Base-by-base conservation (phyloP, 1,140 invertebrate species). In the Drosophila subobscura region DNA sequence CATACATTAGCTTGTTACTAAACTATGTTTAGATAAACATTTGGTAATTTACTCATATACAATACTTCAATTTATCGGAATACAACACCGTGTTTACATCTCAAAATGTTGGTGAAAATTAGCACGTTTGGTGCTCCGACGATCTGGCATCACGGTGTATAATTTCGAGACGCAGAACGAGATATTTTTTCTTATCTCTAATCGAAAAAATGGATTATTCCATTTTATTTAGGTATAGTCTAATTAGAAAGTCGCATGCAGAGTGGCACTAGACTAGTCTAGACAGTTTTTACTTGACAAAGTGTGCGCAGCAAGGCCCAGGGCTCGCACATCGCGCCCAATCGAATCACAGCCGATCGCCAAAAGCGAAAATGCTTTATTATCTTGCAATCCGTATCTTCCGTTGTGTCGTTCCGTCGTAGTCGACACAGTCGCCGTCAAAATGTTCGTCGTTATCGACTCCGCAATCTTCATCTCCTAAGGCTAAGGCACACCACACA, bases 381-480 rank as follows among this genome's bases (percentile, higher is more conserved):
- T 88, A 88, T 88, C 83, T 88, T 68, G 75, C 72, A 76, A 37
- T 78, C 84, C 83, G 75, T 84, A 84, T 84, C 79, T 84, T 84
- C 75, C 57, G 44, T 25, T 53, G 52, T 53, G 52, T 47, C 33
- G 60, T 54, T 40, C 29, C 51, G 42, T 51, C 49, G 73, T 53
- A 47, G 71, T 73, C 56, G 45, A 10, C 33, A 37, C 56, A 27
- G n/a, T 56, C 54, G 33, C 33, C 33, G 79, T 73, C 79, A 59
- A 83, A 79, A 83, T 83, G 79, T 83, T 84, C 77, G 75, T 78
- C 75, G 79, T 86, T 83, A 86, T 86, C 83, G 83, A 88, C 83
- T 83, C 80, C 63, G 83, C 83, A 88, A 88, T 88, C 81, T 86
- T 73, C 71, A 80, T 86, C 83, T 88, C 78, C 64, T 88, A 88